Evolutionary conservation across 2,888 invertebrate species (phyloP), one percentile per base, ranked within the genome.

Genomic region (Lymantria monacha): DNA sequence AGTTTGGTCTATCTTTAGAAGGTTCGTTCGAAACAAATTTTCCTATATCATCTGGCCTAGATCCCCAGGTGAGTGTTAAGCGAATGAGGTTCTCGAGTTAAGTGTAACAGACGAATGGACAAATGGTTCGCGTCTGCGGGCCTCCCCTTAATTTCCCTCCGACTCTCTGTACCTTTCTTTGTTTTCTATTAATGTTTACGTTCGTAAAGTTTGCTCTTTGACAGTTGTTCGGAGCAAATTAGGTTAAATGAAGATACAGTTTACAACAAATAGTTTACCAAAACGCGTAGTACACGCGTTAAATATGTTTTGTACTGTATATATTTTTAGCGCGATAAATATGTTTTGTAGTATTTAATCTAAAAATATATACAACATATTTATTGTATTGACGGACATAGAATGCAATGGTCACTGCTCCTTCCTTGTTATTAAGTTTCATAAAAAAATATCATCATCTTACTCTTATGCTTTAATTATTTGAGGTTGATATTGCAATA

Each of bases 1-100:
- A 22, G 5, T 22, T 5, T 22, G 2, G 5, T 2, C 5, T 22
- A 5, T 22, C 5, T 22, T 2, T 10, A 33, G 10, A 12, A 12
- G 38, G 9, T 0, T 5, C 30, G 55, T 22, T 2, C 30, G 9
- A 45, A 57, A 38, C 57, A 48, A 15, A 0, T 0, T 9, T 22
- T 59, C 70, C 55, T 76, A 37, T 59, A 9, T 59, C 55, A 46
- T 15, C 49, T 30, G 0, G 11, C 47, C 44, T 40, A 63, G 74
- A 62, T 79, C 78, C 79, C 79, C 79, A 79, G 79, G 79, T 79
- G 79, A 74, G 76, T 75, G 72, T 79, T 75, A 79, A 73, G 63
- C 70, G 79, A 78, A 79, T 79, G 78, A 79, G 78, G 68, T 75
- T 66, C 62, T 66, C 64, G 55, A 70, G 67, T 72, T 72, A 74